Evolutionary conservation across 2,797 vertebrate genomes (phyloP).

Genomic region (Carcharodon carcharias): DNA sequence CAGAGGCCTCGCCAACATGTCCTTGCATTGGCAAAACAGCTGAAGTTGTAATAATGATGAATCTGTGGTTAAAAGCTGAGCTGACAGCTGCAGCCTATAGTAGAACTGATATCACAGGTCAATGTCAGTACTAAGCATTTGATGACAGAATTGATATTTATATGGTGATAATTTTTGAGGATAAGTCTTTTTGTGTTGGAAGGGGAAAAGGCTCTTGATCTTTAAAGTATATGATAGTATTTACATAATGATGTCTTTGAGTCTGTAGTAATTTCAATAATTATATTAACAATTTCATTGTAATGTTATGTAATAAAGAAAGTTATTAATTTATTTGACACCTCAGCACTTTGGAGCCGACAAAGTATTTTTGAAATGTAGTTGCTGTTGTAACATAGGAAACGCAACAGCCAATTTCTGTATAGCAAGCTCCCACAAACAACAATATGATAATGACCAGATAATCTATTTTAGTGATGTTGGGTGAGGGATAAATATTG

Average conservation of each 20-base stretch:
- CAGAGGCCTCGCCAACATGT: slow-evolving; percentile 53
- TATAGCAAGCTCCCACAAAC: not conserved
- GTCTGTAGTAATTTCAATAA: not conserved
- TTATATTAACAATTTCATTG: not conserved
- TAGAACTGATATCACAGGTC: slow-evolving; percentile 59
- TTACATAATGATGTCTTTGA: not conserved
- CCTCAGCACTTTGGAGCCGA: not conserved
- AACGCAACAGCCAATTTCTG: not conserved
- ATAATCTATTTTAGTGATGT: not conserved
- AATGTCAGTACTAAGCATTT: slow-evolving; percentile 50
- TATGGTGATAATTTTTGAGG: slow-evolving; percentile 37
- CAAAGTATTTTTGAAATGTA: not conserved
- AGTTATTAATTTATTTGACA: not conserved
- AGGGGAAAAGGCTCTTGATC: not conserved
- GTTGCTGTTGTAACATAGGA: not conserved
- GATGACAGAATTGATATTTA: slow-evolving; percentile 55
- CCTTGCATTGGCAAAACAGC: slow-evolving; percentile 56
- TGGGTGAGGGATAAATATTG: not conserved
- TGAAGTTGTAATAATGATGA: slow-evolving; percentile 73
- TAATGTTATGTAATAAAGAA: not conserved
- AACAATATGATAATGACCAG: not conserved
- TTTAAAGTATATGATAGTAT: not conserved
- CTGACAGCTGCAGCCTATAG: slow-evolving; percentile 65
- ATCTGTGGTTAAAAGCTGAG: slow-evolving; percentile 65
- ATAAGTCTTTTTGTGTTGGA: not conserved